These are phyloP conservation scores for Anoncus sp. DNA, from an alignment of 2,888 invertebrate genomes.

Conservation along the genomic window DNA sequence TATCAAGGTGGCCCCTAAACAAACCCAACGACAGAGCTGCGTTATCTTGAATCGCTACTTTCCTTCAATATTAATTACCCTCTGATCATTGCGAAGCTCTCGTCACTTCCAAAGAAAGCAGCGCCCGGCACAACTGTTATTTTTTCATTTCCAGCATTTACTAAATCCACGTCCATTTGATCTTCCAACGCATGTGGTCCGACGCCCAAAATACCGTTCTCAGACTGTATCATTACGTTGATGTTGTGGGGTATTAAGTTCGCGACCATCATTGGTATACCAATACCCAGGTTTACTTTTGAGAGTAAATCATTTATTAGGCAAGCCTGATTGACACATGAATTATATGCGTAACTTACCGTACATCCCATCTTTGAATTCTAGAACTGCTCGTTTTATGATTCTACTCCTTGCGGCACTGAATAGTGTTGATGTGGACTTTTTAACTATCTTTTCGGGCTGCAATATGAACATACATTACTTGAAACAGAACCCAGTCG, in stretches of 20 bases:
- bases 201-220: constrained; percentile 98
- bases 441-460: background rate
- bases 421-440: constrained; percentile 85
- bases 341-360: constrained; percentile 85
- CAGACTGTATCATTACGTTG: constrained; percentile 96
- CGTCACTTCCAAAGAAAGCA: constrained; percentile 97
- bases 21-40: background rate
- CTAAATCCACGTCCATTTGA: constrained; percentile 96
- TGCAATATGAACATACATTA: too few species aligned
- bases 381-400: constrained; percentile 96
- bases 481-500: too few species aligned
- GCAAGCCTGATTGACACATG: background rate
- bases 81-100: constrained; percentile 99
- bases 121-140: constrained; percentile 96
- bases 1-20: constrained; percentile 94
- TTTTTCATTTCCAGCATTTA: constrained; percentile 99
- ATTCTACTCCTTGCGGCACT: constrained; percentile 93
- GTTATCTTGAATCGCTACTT: background rate
- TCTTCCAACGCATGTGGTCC: constrained; percentile 95
- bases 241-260: constrained; percentile 95
- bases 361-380: constrained; percentile 99
- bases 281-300: constrained; percentile 94
- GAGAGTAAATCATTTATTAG: constrained; percentile 15
- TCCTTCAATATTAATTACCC: constrained; percentile 86
- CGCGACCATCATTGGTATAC: constrained; percentile 97